A percentile compares a stretch with the other conserved stretches of the same genome.
Conservation (phyloP, 2,797 vertebrate genomes). For the Liasis olivaceus region DNA sequence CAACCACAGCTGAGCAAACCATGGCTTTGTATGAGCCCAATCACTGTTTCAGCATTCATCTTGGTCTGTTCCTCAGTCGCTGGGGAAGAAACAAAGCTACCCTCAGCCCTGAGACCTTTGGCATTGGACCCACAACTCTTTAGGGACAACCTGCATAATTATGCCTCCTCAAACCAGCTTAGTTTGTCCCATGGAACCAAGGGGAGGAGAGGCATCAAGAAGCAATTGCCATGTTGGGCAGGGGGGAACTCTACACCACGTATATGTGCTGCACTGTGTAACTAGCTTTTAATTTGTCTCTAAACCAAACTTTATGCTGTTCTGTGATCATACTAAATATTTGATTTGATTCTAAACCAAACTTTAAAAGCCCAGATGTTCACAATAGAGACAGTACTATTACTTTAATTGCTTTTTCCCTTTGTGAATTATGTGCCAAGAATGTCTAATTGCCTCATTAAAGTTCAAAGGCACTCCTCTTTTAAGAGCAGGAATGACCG, state of each 20-base stretch:
- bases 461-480: background rate
- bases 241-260: no score
- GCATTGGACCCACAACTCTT: no score
- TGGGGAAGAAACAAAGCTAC: no score
- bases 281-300: background rate
- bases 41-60: no score
- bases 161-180: background rate
- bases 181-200: background rate
- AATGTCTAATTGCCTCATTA: slow-evolving; percentile 19
- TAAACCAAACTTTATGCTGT: background rate
- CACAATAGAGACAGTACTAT: background rate
- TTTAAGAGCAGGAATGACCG: background rate
- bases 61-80: background rate
- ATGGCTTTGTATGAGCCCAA: no score
- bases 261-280: background rate
- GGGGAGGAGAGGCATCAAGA: background rate
- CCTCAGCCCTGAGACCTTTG: no score
- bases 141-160: no score
- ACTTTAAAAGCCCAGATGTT: slow-evolving; percentile 13
- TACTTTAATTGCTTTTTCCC: slow-evolving; percentile 3
- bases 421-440: background rate
- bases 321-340: no score
- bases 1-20: no score
- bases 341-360: background rate
- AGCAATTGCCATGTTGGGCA: background rate